Conservation (phyloP, 2,113 vertebrate species). For the Falco punctatus region DNA sequence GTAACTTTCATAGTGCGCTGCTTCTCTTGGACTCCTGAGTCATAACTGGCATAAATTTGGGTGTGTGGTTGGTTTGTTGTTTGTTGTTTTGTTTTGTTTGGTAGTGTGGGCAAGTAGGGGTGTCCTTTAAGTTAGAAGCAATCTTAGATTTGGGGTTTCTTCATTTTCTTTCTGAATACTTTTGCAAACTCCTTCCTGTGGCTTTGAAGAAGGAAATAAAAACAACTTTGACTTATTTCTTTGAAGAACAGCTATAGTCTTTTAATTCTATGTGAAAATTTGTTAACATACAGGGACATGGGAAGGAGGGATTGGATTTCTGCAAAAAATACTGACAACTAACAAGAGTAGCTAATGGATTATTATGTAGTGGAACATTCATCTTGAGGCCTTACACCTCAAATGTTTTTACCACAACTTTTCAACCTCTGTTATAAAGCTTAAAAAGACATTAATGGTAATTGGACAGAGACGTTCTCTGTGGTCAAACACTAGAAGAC, state of each 20-base stretch:
- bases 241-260: not conserved
- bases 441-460: not conserved
- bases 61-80: not conserved
- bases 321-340: not conserved
- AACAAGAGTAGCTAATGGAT: not conserved
- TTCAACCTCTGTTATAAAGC: not conserved
- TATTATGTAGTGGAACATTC: not conserved
- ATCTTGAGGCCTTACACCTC: not conserved
- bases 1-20: not conserved
- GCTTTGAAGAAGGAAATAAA: not conserved
- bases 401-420: not conserved
- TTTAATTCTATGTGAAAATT: not conserved
- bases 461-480: not conserved
- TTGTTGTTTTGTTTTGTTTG: not conserved
- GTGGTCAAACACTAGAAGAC: not conserved
- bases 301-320: not conserved
- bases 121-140: not conserved
- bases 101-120: not conserved
- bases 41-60: not conserved
- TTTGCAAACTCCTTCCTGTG: not conserved
- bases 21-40: not conserved
- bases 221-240: not conserved
- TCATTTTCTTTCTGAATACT: not conserved
- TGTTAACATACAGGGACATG: not conserved
- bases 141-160: not conserved